These are phyloP conservation scores for Stenodera caucasica DNA, from an alignment of 2,888 invertebrate species.

Conservation along the genomic window DNA sequence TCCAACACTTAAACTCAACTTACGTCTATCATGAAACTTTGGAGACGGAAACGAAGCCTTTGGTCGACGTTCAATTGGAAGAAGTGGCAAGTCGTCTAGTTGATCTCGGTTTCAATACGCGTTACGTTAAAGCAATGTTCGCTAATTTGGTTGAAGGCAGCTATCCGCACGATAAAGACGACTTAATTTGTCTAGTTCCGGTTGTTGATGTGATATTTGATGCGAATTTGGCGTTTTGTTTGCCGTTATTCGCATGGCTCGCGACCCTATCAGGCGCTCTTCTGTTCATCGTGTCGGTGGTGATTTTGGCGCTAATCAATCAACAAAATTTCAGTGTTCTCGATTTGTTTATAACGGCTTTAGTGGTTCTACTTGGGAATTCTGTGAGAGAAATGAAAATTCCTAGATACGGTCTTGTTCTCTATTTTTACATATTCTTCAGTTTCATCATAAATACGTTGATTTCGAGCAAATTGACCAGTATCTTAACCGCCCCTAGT, in stretches of 20 bases:
- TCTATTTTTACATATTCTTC: conserved; percentile 24
- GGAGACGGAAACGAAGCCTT: conserved; percentile 13
- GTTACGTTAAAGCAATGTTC: conserved; percentile 28
- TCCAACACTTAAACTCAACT: conserved; percentile 28
- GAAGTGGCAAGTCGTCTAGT: conserved; percentile 28
- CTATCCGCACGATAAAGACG: conserved; percentile 34
- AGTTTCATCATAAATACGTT: conserved; percentile 26
- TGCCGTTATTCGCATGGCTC: conserved; percentile 21
- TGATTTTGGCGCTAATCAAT: neutral
- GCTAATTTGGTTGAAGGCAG: conserved; percentile 29
- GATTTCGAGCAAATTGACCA: conserved; percentile 28
- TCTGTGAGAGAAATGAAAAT: conserved; percentile 9
- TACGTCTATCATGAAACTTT: conserved; percentile 19
- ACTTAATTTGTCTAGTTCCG: conserved; percentile 30
- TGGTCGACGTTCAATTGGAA: conserved; percentile 25
- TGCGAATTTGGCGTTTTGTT: conserved; percentile 10
- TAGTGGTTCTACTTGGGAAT: conserved; percentile 13
- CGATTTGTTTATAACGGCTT: conserved; percentile 1
- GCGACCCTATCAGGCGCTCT: conserved; percentile 1
- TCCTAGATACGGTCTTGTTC: conserved; percentile 4
- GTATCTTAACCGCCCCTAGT: conserved; percentile 27
- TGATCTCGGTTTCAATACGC: conserved; percentile 29
- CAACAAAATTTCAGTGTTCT: neutral
- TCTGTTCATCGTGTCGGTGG: conserved; percentile 13
- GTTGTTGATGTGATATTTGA: conserved; percentile 3